Evolutionary conservation across 2,797 vertebrate species (phyloP).

Genomic region (Leptodactylus fallax): DNA sequence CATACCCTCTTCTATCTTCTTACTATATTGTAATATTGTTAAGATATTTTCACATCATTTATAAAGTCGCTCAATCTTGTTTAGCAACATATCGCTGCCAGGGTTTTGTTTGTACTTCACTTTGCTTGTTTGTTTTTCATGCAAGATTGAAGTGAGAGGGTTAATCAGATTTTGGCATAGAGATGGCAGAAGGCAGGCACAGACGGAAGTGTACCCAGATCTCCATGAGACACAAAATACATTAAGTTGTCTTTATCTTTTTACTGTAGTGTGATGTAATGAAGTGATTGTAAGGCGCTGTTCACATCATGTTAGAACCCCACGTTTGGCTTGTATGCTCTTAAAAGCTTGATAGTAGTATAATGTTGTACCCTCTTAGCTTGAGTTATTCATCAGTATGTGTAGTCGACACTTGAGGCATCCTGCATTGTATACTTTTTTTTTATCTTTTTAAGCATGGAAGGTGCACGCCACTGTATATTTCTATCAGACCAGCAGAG

Average conservation of each 20-base stretch:
- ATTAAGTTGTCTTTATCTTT: not conserved
- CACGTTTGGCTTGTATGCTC: too few species aligned
- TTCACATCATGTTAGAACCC: too few species aligned
- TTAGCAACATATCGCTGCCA: constrained; percentile 45
- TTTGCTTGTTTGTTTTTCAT: constrained; percentile 38
- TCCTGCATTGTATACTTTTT: too few species aligned
- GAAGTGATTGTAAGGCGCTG: too few species aligned
- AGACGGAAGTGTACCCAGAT: not conserved
- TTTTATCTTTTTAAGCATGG: too few species aligned
- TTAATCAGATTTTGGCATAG: constrained; percentile 17
- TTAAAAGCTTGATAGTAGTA: too few species aligned
- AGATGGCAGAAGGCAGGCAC: not conserved
- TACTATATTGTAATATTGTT: constrained; percentile 10
- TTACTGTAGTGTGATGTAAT: not conserved
- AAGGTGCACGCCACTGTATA: too few species aligned
- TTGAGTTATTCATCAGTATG: too few species aligned
- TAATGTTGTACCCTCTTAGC: too few species aligned
- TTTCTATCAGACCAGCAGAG: too few species aligned
- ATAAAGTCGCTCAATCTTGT: constrained; percentile 35
- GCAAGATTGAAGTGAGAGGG: constrained; percentile 15
- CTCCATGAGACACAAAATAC: not conserved
- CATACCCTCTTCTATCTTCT: not conserved
- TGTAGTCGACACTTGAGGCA: too few species aligned
- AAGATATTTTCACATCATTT: constrained; percentile 4
- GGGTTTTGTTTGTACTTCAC: constrained; percentile 23